Evolutionary conservation across 2,888 invertebrate genomes (phyloP), one percentile per base, ranked within the genome.

Genomic region (Gisinianus flammeolus): DNA sequence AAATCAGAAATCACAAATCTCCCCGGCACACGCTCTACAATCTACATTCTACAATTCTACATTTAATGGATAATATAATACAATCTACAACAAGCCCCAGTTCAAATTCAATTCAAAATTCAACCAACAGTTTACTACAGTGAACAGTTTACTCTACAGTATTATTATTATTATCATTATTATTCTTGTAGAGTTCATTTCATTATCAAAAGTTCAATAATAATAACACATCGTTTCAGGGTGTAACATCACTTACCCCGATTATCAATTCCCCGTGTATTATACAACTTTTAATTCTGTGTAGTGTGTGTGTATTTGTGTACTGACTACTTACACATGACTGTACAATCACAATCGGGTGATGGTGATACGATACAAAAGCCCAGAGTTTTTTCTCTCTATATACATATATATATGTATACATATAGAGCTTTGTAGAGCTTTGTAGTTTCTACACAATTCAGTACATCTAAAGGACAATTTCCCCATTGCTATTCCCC

Each of bases 281-380:
- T 35, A 12, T 35, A 44, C 2, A 4, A 44, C 44, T 44, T 44
- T 44, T 44, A 44, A 44, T 44, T 16, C 44, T 44, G 44, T 44
- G 2, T 44, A 44, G 44, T 44, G 12, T 44, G 16, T 44, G 16
- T 44, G 44, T 44, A 8, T 35, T 35, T 35, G 62, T 62, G 28
- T 62, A 62, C 62, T 62, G 22, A 6, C 26, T 28, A 62, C 56
- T 58, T 58, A n/a, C 56, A 24, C 56, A 62, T 26, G 26, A 62
- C 62, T 22, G 24, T 58, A n/a, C 56, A 58, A 58, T 58, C 62
- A 62, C 62, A 62, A 62, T 62, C 24, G 0, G 12, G 3, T 26
- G 28, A 28, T 62, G 12, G 5, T 12, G 12, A 35, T 35, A 35
- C 35, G 12, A 35, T 8, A 35, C 35, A 35, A 8, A 44, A 62